A percentile compares a stretch with the other conserved stretches of the same genome.
These are phyloP conservation scores for Eupithecia centaureata DNA, from an alignment of 2,888 invertebrate genomes.

Conservation along the genomic window DNA sequence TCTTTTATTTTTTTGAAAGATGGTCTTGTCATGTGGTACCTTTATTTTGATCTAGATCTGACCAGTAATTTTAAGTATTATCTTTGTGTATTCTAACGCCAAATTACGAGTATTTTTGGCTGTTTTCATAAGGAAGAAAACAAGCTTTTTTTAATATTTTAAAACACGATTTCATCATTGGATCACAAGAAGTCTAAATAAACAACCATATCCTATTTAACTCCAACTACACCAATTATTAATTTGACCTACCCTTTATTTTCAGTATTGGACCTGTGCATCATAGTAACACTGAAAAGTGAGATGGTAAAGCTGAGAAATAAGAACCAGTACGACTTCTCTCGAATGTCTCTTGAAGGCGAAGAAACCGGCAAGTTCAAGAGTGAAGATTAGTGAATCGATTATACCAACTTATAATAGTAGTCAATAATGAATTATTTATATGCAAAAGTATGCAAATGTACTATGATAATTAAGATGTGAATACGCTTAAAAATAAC, in stretches of 20 bases:
- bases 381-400: neutral
- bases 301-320: constrained; percentile 21
- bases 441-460: neutral
- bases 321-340: constrained; percentile 17
- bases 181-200: neutral
- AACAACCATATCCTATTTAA: neutral
- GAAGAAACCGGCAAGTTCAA: neutral
- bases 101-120: no score
- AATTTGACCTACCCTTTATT: neutral
- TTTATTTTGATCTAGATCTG: no score
- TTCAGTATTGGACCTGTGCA: constrained; percentile 18
- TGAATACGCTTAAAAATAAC: no score
- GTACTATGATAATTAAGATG: no score
- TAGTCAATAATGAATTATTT: neutral
- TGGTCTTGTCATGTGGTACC: no score
- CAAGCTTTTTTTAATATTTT: neutral
- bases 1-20: no score
- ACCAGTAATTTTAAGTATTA: no score
- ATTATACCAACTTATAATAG: no score
- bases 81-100: no score
- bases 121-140: neutral
- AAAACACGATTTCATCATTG: neutral
- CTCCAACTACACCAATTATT: neutral
- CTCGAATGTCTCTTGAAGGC: neutral
- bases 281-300: constrained; percentile 16